Evolutionary conservation across 2,888 invertebrate genomes (phyloP).

Genomic region (Brassicogethes aeneus): DNA sequence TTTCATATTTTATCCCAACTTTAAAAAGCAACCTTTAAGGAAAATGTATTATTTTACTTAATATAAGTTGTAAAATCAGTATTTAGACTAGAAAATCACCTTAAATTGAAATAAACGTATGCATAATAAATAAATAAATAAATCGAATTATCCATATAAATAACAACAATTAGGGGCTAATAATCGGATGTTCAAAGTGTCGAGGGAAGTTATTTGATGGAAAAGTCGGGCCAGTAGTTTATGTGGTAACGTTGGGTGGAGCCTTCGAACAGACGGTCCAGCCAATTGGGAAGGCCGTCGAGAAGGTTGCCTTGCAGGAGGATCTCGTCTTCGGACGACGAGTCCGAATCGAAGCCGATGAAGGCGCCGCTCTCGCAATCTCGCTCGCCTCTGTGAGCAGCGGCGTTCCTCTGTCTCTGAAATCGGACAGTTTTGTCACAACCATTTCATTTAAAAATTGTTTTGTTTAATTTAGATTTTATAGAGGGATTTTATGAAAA

Average conservation of each 20-base stretch:
- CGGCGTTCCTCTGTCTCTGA: constrained; percentile 1
- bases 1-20: too few species aligned
- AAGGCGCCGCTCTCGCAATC: constrained; percentile 80
- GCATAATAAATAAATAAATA: too few species aligned
- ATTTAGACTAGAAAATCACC: too few species aligned
- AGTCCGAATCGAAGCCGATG: constrained; percentile 70
- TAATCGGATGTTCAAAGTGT: too few species aligned
- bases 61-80: too few species aligned
- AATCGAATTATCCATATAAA: too few species aligned
- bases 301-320: constrained; percentile 52
- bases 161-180: too few species aligned
- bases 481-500: constrained; percentile 2
- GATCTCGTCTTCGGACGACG: constrained; percentile 50
- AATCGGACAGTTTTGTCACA: neutral
- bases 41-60: too few species aligned
- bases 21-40: too few species aligned
- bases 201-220: constrained; percentile 60
- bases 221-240: constrained; percentile 98
- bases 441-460: neutral
- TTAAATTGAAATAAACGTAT: too few species aligned
- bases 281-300: constrained; percentile 91
- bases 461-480: neutral
- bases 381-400: constrained; percentile 4
- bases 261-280: constrained; percentile 94
- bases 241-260: constrained; percentile 91